Evolutionary conservation across 2,113 vertebrate species (phyloP), one percentile per base, ranked within the genome.

Genomic region (Copsychus sechellarum): DNA sequence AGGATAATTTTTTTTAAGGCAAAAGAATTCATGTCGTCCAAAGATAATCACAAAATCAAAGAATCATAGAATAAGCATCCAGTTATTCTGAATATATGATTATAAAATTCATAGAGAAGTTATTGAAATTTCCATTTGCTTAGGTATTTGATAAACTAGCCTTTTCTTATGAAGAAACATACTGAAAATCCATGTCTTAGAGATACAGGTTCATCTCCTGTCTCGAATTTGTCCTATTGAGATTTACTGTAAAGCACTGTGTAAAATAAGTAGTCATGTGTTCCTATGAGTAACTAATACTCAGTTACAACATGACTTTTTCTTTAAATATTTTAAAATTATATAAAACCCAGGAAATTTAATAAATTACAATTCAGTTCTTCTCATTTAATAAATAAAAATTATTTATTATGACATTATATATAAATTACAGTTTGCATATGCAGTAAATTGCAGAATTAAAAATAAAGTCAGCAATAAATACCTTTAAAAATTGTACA

Each of bases 401-500:
- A 25, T 31, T 64, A 34, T 40, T 73, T 83, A 48, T 20, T 42
- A 38, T 21, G 12, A 4, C 31, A 90, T n/a, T 70, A 62, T 28
- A 31, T 6, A 18, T 25, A 71, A 84, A 74, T 64, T 10, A 40
- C 8, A 13, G 2, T 24, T 74, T 57, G 9, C 20, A 76, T 54
- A 31, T 31, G 21, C 12, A 79, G 23, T 6, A 91, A 69, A 80
- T 45, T 43, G 8, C 14, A 70, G 25, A 81, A 31, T 56, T 14
- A 20, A 70, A 36, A 79, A 65, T 47, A 18, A 8, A 33, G 50
- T 56, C 6, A 40, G 3, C 2, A 42, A 33, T 45, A 53, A 54
- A 17, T 43, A 40, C 0, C 0, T 24, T 38, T 31, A 60, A 9
- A 50, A 64, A 40, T 1, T 8, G 0, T 26, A 3, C 3, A 5